Base-by-base conservation (phyloP, 1,140 invertebrate genomes). In the Panulirus ornatus region DNA sequence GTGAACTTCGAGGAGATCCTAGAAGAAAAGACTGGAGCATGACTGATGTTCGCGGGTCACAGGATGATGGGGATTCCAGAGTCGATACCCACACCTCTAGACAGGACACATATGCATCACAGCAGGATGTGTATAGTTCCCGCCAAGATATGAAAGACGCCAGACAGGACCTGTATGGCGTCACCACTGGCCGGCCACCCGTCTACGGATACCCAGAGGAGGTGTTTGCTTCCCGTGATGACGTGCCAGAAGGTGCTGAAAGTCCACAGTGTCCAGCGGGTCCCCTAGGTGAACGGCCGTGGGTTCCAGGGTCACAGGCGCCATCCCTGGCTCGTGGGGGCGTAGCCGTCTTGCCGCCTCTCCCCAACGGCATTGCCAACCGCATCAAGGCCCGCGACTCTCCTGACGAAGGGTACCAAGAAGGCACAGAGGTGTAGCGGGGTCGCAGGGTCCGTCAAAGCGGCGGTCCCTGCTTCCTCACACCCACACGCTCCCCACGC, bases 351-450 rank as follows among this genome's bases (percentile, higher is more conserved):
- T 81, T 92, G 27, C 91, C 91, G 8, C 91, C 91, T 40, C 88
- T 92, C n/a, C 91, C 91, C 8, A 90, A 90, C 51, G 86, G 84
- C 36, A 84, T 89, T 0, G 79, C 86, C 66, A 85, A 82, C 63
- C 82, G 91, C 44, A 92, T 92, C 70, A 92, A 92, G 38, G 73
- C 91, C 9, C 75, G 97, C 92, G 97, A 97, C 93, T 97, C 97
- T 3, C 97, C 97, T n/a, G 97, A 98, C 93, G 97, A 98, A 94
- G 97, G 97, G 34, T 98, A 97, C 93, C 97, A 98, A 93, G 97
- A 98, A 94, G 97, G 97, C 14, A 92, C 91, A 27, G 91, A 92
- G 70, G 91, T 92, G 84, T 92, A 92, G 86, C 86, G 76, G 86
- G 86, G 51, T 71, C 16, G 86, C 76, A 88, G 86, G 86, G 86